Base-by-base conservation (phyloP, 2,888 invertebrate genomes). In the Chorisops tibialis region DNA sequence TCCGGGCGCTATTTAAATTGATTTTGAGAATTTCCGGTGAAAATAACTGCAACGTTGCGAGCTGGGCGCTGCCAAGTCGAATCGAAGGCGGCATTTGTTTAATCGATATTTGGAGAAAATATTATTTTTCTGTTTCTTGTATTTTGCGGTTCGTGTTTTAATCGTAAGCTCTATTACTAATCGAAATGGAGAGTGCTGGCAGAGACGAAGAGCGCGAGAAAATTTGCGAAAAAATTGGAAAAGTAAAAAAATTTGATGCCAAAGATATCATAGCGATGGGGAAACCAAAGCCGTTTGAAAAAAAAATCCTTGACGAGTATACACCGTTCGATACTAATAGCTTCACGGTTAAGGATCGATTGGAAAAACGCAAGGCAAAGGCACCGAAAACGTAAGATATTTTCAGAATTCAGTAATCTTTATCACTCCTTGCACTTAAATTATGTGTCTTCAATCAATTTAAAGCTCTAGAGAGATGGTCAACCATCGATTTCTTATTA, bases 321-420 rank as follows among this genome's bases (percentile, higher is more conserved):
- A 39, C 3, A 11, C 5, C 47, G 16, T 48, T 59, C 3, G 63
- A 63, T 37, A 51, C 49, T 4, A 61, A 45, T n/a, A 52, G 52
- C 14, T 37, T 48, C 14, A 37, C 16, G 12, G 16, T 62, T 18
- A 59, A 43, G 14, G 50, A 65, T 22, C 39, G 58, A 35, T 48
- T 65, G 18, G 37, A 58, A 12, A 48, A 63, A 38, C 38, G 59
- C 1, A 61, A 59, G 48, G 65, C 61, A 49, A 54, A 59, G 5
- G 61, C 52, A 22, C 63, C 61, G 37, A 65, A 65, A 54, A 48
- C 58, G 62, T 62, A 43, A 62, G 52, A 30, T 9, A 7, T 30
- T 30, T 30, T 22, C 12, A 30, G 30, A 22, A 49, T 49, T 49
- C n/a, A n/a, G n/a, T n/a, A n/a, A n/a, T n/a, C n/a, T n/a, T n/a